phyloP scores from a whole-genome alignment of 1,140 invertebrate species.

The Dendroctonus valens region DNA sequence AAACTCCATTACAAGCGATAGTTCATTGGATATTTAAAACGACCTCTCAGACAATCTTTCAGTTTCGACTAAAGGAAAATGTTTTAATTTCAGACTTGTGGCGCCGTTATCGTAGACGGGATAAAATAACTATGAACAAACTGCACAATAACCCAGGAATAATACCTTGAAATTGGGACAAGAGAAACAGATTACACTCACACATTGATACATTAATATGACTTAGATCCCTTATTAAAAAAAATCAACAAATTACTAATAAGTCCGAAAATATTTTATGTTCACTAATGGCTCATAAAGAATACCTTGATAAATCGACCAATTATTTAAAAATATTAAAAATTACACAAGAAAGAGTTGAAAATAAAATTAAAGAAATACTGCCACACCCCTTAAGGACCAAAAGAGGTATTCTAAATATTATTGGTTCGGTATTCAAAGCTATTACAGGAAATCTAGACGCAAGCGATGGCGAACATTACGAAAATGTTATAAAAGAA shows the following conservation, averaged over 20 bases:
- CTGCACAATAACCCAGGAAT: background rate
- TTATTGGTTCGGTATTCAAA: too few relatives aligned
- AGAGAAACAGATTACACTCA: too few relatives aligned
- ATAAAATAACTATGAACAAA: background rate
- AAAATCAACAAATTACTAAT: conserved; percentile 9
- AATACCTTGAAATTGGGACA: background rate
- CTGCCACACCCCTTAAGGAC: too few relatives aligned
- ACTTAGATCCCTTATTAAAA: background rate
- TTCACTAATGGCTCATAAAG: background rate
- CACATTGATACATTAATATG: conserved; percentile 8
- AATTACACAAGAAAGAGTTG: background rate
- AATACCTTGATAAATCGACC: background rate
- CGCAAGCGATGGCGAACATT: too few relatives aligned
- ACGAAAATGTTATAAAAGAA: too few relatives aligned
- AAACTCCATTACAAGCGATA: too few relatives aligned
- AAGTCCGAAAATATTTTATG: background rate
- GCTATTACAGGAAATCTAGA: too few relatives aligned
- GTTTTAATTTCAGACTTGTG: background rate
- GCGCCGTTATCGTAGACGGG: background rate
- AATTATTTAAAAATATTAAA: background rate
- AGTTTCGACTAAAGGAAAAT: background rate
- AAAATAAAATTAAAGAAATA: too few relatives aligned
- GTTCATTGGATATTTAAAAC: too few relatives aligned
- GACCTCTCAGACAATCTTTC: conserved; percentile 3
- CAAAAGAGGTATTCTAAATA: too few relatives aligned